Conservation (phyloP, 2,797 vertebrate genomes). For the Schizopygopsis malacanthus region DNA sequence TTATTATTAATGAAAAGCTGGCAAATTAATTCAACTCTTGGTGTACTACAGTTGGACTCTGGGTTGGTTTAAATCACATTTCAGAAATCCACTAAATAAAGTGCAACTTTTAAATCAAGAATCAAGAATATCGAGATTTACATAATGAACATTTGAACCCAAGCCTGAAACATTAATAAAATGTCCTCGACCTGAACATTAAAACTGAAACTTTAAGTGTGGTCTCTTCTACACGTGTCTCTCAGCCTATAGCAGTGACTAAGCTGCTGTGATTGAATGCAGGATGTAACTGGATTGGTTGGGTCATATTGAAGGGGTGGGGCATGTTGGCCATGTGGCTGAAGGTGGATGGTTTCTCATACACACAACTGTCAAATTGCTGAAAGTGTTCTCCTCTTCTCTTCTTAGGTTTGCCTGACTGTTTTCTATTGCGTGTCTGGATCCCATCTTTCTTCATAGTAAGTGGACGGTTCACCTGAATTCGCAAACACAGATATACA, state of each 20-base stretch:
- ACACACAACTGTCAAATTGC: constrained; percentile 91
- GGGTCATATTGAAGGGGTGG: constrained; percentile 76
- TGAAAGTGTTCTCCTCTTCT: constrained; percentile 88
- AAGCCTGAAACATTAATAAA: neutral
- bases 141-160: neutral
- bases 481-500: neutral
- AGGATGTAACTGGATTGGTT: constrained; percentile 92
- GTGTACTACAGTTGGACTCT: neutral
- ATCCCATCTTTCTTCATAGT: constrained; percentile 99
- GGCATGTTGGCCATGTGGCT: constrained; percentile 92
- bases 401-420: constrained; percentile 98
- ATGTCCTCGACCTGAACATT: neutral
- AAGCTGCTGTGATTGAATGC: constrained; percentile 94
- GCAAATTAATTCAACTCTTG: neutral
- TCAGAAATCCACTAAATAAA: constrained; percentile 33
- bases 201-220: neutral
- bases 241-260: constrained; percentile 96
- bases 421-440: constrained; percentile 97
- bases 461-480: constrained; percentile 94
- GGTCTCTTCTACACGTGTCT: neutral
- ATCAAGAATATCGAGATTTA: neutral
- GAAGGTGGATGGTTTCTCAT: constrained; percentile 91
- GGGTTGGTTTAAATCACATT: constrained; percentile 16
- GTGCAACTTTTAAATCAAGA: constrained; percentile 50
- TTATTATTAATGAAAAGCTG: neutral